Percentiles rank a stretch among this genome's conserved stretches.
These are phyloP conservation scores for Acrobasis repandana DNA, from an alignment of 2,888 invertebrate genomes.

Conservation along the genomic window DNA sequence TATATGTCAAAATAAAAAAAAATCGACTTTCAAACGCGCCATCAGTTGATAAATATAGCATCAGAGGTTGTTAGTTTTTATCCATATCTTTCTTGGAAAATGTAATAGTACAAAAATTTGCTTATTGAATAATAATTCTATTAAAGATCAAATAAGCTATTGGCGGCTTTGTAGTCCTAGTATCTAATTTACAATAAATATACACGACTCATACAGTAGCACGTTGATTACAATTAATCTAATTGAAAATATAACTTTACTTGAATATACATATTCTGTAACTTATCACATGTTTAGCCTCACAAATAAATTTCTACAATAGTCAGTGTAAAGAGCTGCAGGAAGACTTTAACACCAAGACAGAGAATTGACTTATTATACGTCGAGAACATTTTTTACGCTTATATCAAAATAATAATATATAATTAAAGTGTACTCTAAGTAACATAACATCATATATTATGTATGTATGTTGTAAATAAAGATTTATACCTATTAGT, in stretches of 20 bases:
- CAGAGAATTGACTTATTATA: conserved; percentile 33
- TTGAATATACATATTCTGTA: conserved; percentile 66
- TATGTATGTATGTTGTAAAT: too few species aligned
- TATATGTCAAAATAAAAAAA: too few species aligned
- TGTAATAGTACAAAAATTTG: too few species aligned
- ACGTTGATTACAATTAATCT: conserved; percentile 55
- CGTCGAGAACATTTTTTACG: conserved; percentile 10
- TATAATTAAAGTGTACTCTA: too few species aligned
- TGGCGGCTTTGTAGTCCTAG: conserved; percentile 29
- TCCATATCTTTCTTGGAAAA: too few species aligned
- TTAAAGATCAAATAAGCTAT: conserved; percentile 10
- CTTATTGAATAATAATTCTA: too few species aligned
- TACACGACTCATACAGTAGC: conserved; percentile 61
- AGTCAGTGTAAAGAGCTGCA: conserved; percentile 83
- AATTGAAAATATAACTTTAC: conserved; percentile 62
- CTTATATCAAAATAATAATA: not conserved
- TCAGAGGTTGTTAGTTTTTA: too few species aligned
- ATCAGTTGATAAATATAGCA: too few species aligned
- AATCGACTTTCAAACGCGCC: too few species aligned
- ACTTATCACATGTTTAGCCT: conserved; percentile 81
- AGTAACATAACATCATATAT: too few species aligned
- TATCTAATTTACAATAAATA: conserved; percentile 53
- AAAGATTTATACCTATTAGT: too few species aligned
- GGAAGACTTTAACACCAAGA: conserved; percentile 78
- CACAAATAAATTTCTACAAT: conserved; percentile 77